These are phyloP conservation scores for Nesogale talazaci DNA, from an alignment of 2,113 vertebrate genomes.

Conservation along the genomic window DNA sequence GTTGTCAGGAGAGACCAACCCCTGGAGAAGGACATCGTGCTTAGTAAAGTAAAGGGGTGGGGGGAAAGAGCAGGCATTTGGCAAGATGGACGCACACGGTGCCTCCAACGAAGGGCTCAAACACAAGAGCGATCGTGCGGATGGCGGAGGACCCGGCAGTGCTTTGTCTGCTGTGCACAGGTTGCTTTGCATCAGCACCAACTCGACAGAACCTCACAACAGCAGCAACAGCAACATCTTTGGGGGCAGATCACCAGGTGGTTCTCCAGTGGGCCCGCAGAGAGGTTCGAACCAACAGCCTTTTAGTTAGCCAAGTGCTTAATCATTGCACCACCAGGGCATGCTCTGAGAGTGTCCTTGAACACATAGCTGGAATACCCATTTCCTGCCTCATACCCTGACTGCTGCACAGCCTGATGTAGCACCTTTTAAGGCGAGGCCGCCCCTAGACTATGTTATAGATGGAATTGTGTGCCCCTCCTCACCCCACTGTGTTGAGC, in stretches of 20 bases:
- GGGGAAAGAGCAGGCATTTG: too few relatives aligned
- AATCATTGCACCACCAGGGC: background rate
- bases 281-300: background rate
- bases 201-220: too few relatives aligned
- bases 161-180: too few relatives aligned
- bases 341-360: background rate
- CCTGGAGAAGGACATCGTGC: too few relatives aligned
- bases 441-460: background rate
- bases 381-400: background rate
- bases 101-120: too few relatives aligned
- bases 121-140: too few relatives aligned
- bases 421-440: background rate
- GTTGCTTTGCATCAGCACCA: too few relatives aligned
- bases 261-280: background rate
- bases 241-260: background rate
- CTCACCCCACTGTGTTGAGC: background rate
- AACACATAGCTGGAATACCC: background rate
- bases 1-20: too few relatives aligned
- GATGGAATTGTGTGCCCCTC: background rate
- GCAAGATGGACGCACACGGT: too few relatives aligned
- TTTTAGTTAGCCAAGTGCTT: background rate
- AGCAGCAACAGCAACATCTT: background rate
- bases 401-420: background rate
- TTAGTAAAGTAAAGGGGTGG: too few relatives aligned
- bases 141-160: too few relatives aligned